phyloP scores from a whole-genome alignment of 2,797 vertebrate genomes.

The Hydrophis major region DNA sequence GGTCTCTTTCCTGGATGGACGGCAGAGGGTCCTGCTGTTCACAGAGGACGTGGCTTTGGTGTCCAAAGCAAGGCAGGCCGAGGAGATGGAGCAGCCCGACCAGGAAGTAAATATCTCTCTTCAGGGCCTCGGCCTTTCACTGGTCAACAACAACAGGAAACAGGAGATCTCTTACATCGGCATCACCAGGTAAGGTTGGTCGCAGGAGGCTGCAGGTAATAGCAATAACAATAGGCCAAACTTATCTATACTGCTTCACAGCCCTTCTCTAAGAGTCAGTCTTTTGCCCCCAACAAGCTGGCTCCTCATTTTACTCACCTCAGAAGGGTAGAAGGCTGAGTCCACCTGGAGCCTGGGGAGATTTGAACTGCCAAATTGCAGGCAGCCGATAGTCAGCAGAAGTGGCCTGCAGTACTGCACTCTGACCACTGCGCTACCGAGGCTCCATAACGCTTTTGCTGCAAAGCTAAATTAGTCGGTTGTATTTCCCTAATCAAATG shows the following conservation, averaged over 20 bases:
- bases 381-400: too few relatives aligned
- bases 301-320: too few relatives aligned
- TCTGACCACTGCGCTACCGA: too few relatives aligned
- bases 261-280: too few relatives aligned
- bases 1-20: slow-evolving; percentile 94
- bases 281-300: too few relatives aligned
- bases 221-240: too few relatives aligned
- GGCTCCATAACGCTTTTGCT: neutral
- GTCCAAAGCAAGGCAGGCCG: slow-evolving; percentile 90
- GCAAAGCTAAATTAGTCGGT: too few relatives aligned
- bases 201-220: neutral
- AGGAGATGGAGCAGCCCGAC: slow-evolving; percentile 91
- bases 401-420: too few relatives aligned
- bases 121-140: slow-evolving; percentile 89
- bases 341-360: too few relatives aligned
- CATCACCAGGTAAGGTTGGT: slow-evolving; percentile 83
- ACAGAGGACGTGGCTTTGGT: slow-evolving; percentile 90
- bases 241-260: too few relatives aligned
- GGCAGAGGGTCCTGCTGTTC: slow-evolving; percentile 91
- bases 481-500: neutral
- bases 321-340: too few relatives aligned
- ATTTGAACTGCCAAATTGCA: too few relatives aligned
- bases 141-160: slow-evolving; percentile 85
- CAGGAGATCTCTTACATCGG: slow-evolving; percentile 94
- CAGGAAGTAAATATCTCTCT: slow-evolving; percentile 88